Percentiles rank a stretch among this genome's conserved stretches.
These are phyloP conservation scores for Thumatha senex DNA, from an alignment of 2,888 invertebrate species.

Conservation along the genomic window DNA sequence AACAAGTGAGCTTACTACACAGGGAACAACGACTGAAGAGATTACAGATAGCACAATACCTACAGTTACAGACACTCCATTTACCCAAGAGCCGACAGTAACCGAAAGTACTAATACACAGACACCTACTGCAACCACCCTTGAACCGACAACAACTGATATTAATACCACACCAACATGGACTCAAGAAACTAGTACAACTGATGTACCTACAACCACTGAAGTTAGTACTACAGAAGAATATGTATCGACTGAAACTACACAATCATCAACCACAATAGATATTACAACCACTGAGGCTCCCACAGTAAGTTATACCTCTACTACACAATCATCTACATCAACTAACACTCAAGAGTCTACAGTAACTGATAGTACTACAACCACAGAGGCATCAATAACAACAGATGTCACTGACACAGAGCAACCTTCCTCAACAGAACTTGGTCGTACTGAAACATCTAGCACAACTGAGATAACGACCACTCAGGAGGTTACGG, in stretches of 20 bases:
- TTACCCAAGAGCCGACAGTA: slow-evolving; percentile 6
- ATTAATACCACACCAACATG: too few relatives aligned
- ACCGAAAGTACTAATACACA: slow-evolving; percentile 5
- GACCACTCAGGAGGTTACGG: background rate
- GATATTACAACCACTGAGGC: background rate
- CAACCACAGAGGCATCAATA: background rate
- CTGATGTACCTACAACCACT: background rate
- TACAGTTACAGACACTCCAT: background rate
- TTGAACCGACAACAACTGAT: too few relatives aligned
- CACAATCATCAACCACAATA: background rate
- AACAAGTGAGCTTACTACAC: slow-evolving; percentile 5
- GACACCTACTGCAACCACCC: too few relatives aligned
- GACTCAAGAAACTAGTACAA: slow-evolving; percentile 3
- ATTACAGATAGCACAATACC: too few relatives aligned
- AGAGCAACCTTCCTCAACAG: too few relatives aligned
- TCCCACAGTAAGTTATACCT: slow-evolving; percentile 9
- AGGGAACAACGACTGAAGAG: background rate
- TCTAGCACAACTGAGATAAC: too few relatives aligned
- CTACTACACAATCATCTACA: slow-evolving; percentile 1
- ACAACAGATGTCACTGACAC: background rate
- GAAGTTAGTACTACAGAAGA: slow-evolving; percentile 1
- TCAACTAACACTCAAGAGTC: background rate
- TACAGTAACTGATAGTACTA: background rate
- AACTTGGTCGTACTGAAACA: background rate
- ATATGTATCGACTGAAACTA: slow-evolving; percentile 7